These are phyloP conservation scores for Danaus melanippus DNA, from an alignment of 1,140 invertebrate genomes.

Conservation along the genomic window DNA sequence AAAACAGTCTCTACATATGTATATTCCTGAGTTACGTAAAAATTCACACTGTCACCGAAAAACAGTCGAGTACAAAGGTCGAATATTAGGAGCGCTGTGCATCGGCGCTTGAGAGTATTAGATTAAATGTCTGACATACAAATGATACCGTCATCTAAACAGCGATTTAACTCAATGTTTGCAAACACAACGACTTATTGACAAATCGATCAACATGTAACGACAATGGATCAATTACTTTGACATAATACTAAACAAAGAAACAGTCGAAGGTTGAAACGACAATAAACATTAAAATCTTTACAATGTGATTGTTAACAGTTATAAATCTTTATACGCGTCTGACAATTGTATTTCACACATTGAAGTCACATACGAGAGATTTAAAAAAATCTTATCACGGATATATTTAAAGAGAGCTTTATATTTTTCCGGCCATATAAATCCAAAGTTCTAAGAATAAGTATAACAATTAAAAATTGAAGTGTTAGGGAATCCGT, in stretches of 20 bases:
- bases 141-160: conserved; percentile 27
- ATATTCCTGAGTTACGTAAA: no score
- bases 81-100: conserved; percentile 16
- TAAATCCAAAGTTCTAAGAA: no score
- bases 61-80: conserved; percentile 6
- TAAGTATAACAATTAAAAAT: no score
- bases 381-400: no score
- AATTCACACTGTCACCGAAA: conserved; percentile 3
- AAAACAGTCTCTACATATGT: no score
- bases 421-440: no score
- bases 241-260: conserved; percentile 50
- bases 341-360: no score
- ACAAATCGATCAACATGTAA: conserved; percentile 41
- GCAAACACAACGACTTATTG: conserved; percentile 33
- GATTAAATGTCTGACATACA: conserved; percentile 28
- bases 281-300: conserved; percentile 1
- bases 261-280: conserved; percentile 31
- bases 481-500: no score
- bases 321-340: no score
- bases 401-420: no score
- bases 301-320: no score
- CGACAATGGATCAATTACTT: conserved; percentile 56
- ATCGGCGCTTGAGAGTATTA: conserved; percentile 16
- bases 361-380: no score
- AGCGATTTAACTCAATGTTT: conserved; percentile 24